A percentile compares a stretch with the other conserved stretches of the same genome.
Conservation (phyloP, 2,888 invertebrate species). For the Apantesis nais region DNA sequence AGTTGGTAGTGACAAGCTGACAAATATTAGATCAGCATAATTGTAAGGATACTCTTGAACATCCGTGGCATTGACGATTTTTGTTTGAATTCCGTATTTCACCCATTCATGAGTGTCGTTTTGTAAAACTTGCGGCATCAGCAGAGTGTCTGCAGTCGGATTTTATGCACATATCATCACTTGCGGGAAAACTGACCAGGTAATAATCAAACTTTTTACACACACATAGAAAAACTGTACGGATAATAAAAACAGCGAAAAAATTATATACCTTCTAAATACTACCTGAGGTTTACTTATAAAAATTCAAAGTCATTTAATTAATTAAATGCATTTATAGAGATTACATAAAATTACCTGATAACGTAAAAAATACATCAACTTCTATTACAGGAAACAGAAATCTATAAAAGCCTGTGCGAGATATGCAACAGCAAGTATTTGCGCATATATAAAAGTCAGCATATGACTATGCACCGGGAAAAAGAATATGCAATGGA, state of each 20-base stretch:
- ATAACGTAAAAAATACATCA: background rate
- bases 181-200: slow-evolving; percentile 86
- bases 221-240: background rate
- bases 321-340: background rate
- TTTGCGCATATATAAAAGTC: slow-evolving; percentile 84
- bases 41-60: no score
- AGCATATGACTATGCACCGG: slow-evolving; percentile 83
- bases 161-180: slow-evolving; percentile 84
- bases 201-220: slow-evolving; percentile 44
- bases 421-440: slow-evolving; percentile 80
- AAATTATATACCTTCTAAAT: background rate
- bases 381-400: slow-evolving; percentile 70
- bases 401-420: slow-evolving; percentile 79
- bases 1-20: no score
- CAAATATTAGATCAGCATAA: no score
- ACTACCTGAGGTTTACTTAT: background rate
- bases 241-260: background rate
- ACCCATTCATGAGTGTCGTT: no score
- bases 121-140: slow-evolving; percentile 76
- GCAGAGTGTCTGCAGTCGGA: slow-evolving; percentile 79
- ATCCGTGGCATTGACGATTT: no score
- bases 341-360: background rate
- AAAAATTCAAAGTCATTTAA: background rate
- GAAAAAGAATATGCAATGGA: slow-evolving; percentile 58
- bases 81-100: no score